A percentile compares a stretch with the other conserved stretches of the same genome.
Evolutionary conservation across 2,113 vertebrate species (phyloP).

Genomic region (Lepus americanus): DNA sequence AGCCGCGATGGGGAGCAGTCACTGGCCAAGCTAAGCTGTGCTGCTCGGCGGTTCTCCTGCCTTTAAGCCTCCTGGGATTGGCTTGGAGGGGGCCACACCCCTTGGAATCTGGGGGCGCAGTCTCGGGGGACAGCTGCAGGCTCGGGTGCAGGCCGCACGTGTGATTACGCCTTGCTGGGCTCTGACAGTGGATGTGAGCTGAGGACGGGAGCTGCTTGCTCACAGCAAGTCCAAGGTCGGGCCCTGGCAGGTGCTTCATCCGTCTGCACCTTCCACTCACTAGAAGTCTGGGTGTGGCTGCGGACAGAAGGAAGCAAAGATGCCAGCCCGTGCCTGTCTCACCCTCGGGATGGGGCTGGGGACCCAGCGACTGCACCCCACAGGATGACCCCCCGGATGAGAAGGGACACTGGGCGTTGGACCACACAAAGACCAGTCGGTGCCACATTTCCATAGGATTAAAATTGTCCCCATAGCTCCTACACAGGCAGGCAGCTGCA

Average conservation of each 20-base stretch:
- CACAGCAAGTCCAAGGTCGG: background rate
- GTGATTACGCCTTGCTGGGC: rapidly evolving
- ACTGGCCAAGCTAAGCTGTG: rapidly evolving
- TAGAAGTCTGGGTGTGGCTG: background rate
- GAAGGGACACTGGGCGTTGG: background rate
- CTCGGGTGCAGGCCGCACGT: background rate
- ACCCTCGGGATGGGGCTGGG: rapidly evolving
- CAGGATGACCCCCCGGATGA: no score
- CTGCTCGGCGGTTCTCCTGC: background rate
- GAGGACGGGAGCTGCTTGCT: rapidly evolving
- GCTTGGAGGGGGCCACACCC: rapidly evolving
- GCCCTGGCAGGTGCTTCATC: background rate
- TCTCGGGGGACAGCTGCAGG: conserved; percentile 53
- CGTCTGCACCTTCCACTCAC: background rate
- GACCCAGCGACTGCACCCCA: no score
- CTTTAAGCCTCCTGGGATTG: rapidly evolving
- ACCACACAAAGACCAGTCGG: background rate
- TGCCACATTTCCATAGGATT: background rate
- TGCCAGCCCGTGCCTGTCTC: background rate
- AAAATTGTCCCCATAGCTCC: background rate
- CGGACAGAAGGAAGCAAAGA: background rate
- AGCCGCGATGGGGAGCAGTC: no score
- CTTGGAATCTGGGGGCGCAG: rapidly evolving
- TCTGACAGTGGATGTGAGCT: background rate
- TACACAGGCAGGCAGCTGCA: background rate